A percentile compares a stretch with the other conserved stretches of the same genome.
phyloP scores from a whole-genome alignment of 2,888 invertebrate genomes.

The Ectemnius continuus region DNA sequence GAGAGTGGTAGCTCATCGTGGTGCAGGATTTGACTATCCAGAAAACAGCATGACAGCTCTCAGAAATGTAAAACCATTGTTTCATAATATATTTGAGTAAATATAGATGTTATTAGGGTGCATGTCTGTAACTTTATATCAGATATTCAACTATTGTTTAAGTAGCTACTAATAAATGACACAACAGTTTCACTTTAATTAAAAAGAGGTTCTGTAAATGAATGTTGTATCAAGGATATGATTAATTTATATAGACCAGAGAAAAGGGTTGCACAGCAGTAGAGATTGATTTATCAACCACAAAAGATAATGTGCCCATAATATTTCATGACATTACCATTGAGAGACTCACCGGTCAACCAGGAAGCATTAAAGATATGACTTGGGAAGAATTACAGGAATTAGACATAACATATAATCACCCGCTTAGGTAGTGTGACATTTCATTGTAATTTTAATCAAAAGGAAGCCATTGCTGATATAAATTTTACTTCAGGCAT shows the following conservation, averaged over 20 bases:
- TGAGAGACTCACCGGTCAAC: conserved; percentile 83
- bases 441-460: conserved; percentile 28
- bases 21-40: conserved; percentile 87
- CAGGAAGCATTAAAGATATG: conserved; percentile 80
- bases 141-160: conserved; percentile 36
- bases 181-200: conserved; percentile 21
- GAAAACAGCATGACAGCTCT: conserved; percentile 89
- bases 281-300: conserved; percentile 88
- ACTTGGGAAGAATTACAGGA: conserved; percentile 83
- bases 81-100: too few relatives aligned
- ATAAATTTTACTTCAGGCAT: conserved; percentile 77
- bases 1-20: conserved; percentile 86
- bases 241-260: conserved; percentile 81
- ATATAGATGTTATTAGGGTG: not conserved
- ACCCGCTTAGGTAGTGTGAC: conserved; percentile 82
- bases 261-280: conserved; percentile 86
- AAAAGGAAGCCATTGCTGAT: not conserved
- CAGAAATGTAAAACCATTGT: conserved; percentile 80
- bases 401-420: conserved; percentile 84
- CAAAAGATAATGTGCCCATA: conserved; percentile 86
- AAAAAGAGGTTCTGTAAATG: not conserved
- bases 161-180: conserved; percentile 38
- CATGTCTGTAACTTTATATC: conserved; percentile 26
- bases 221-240: conserved; percentile 3
- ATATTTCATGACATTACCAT: conserved; percentile 87